A percentile compares a stretch with the other conserved stretches of the same genome.
phyloP scores from a whole-genome alignment of 2,113 vertebrate genomes.

The Rhipidura dahli region DNA sequence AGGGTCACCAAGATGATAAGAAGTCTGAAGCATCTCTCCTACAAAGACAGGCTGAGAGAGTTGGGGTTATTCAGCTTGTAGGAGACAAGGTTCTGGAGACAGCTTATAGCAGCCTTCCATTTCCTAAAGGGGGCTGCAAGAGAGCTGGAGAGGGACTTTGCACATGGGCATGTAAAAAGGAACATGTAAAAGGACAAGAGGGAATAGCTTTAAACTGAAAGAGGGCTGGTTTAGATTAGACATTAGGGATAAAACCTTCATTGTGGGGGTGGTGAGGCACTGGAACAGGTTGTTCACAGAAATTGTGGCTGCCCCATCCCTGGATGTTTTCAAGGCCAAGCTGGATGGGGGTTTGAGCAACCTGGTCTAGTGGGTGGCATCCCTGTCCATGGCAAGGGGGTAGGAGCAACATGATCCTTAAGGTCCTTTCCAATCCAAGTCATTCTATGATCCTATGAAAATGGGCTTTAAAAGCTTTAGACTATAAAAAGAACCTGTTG shows the following conservation, averaged over 20 bases:
- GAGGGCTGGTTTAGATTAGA: not conserved
- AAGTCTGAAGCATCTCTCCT: not conserved
- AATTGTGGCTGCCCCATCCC: fast-evolving
- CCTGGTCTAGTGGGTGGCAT: not conserved
- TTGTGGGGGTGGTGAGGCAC: not conserved
- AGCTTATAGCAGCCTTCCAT: not conserved
- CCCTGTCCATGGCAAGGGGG: not conserved
- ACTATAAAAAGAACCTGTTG: too few relatives aligned
- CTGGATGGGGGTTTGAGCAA: not conserved
- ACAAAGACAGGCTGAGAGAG: not conserved
- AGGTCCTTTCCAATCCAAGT: not conserved
- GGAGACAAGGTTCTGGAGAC: not conserved
- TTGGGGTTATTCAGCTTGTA: not conserved
- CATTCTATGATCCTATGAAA: not conserved
- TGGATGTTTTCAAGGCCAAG: not conserved
- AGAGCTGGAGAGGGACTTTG: not conserved
- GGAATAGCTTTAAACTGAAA: not conserved
- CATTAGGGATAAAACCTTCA: not conserved
- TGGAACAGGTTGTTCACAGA: not conserved
- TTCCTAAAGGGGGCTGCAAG: not conserved
- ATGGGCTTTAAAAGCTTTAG: not conserved
- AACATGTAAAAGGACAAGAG: not conserved
- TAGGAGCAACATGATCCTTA: not conserved
- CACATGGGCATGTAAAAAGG: not conserved
- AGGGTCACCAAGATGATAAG: not conserved